Base-by-base conservation (phyloP, 2,888 invertebrate genomes). In the Masnerella sp. region DNA sequence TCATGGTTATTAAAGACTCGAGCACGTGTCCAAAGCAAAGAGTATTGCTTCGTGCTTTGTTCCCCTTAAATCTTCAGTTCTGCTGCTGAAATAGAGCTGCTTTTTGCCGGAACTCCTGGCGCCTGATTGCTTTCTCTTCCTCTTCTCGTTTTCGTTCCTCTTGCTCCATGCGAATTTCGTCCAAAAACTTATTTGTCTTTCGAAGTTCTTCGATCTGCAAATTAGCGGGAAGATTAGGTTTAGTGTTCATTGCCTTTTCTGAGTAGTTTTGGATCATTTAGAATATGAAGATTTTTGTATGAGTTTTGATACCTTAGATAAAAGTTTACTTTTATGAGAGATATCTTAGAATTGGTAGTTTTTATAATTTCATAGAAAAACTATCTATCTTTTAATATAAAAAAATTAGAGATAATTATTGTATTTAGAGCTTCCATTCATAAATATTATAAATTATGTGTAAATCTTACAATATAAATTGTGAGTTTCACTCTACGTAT, bases 151-250 rank as follows among this genome's bases (percentile, higher is more conserved):
- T 93, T 79, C 95, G 92, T 81, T 96, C 95, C 83, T 97, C 96
- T 85, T 97, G 96, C 85, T 98, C 97, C 87, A 94, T 92, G 70
- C 94, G 91, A 75, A 98, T 97, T 88, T 98, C 98, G 78, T 94
- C 93, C 84, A 97, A 97, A 88, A 97, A 97, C 89, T 96, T 96
- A 84, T 93, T 95, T 64, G 92, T 91, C 82, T 93, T 93, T 7
- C 93, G 88, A 74, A 96, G 91, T 83, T 96, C 94, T 83, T 95
- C 95, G 81, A 98, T 97, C 93, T 93, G 34, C 34, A 7, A 25
- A 7, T 14, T 9, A 20, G n/a, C 1, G 18, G 42, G 20, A 4
- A 12, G 12, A 51, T 51, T 15, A 15, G 11, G 34, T n/a, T 22
- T 34, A 34, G 25, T 7, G 7, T 25, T 25, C 25, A 25, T 25